Base-by-base conservation (phyloP, 2,113 vertebrate species). In the Rutilus rutilus region DNA sequence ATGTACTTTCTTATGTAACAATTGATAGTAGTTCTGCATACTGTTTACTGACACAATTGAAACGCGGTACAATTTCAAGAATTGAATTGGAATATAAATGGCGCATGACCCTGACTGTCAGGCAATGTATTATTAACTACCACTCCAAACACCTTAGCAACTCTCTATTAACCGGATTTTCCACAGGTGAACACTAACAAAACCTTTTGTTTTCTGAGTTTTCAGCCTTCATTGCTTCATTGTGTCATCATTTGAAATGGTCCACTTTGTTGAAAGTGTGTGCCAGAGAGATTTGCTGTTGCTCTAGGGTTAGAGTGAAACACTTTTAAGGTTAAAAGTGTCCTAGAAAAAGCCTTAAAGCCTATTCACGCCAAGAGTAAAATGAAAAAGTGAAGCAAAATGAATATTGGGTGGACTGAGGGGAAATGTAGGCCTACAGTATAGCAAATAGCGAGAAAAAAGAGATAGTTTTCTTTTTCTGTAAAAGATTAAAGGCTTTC, bases 401-500 rank as follows among this genome's bases (percentile, higher is more conserved):
- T 69, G 19, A 9, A 71, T 71, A 8, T 42, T 39, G 4, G 36
- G 4, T 71, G 19, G 19, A 23, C 67, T 71, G 47, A 21, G 17
- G 27, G 9, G 15, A 77, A 54, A 54, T 78, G 5, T 60, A 5
- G 50, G 5, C 50, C 9, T 57, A 57, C 54, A 57, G 17, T 57
- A n/a, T 4, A 42, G 2, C 17, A 60, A 76, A 76, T 3, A 5
- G 15, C 1, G n/a, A 76, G 23, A 60, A 39, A 25, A 25, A n/a
- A 2, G 1, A 42, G 77, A 42, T n/a, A 59, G 21, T 60, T 39
- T 25, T 8, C 12, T 42, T 42, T 62, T 94, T 92, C 92, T 93
- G 90, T 89, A 81, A 86, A 85, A 93, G 90, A 95, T 95, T 93
- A 94, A 85, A 93, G 93, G 85, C 76, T 89, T 83, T 45, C 45